Evolutionary conservation across 2,797 vertebrate genomes (phyloP), one percentile per base, ranked within the genome.

Genomic region (Synanceia verrucosa): DNA sequence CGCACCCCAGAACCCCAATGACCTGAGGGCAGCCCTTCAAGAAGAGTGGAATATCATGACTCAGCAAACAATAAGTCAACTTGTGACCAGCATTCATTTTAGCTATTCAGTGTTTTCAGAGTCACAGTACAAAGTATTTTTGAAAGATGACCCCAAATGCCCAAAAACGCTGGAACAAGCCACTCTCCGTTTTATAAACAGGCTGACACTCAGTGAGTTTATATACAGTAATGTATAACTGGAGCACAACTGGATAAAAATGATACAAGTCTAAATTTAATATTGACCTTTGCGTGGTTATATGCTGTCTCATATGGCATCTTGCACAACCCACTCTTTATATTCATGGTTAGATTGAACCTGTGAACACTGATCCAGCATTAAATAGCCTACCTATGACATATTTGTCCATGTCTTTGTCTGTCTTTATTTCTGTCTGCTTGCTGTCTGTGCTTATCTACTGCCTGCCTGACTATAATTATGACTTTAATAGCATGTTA

Each of bases 381-480:
- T 46, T 39, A 57, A 64, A 36, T 34, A 37, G 23, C 36, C 51
- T 12, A 28, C 9, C 18, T 31, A 19, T 59, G 16, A 70, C 50
- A 57, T 56, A 50, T 72, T 16, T 56, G 14, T 12, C 9, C 21
- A 18, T 26, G 8, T 59, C 57, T 61, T n/a, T n/a, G 43, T 52
- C 41, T 34, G 6, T 46, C 47, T 70, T 53, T 18, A 33, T 44
- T 61, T 55, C 43, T 47, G 18, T 29, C 46, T 60, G n/a, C 26
- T 44, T 55, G 26, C 44, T 56, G 29, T 67, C 63, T 65, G 21
- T 57, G 56, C 61, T 44, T 59, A 55, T 53, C 41, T 56, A 23
- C 34, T 55, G 37, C 46, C 51, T 64, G 52, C 39, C 39, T 46
- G n/a, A 43, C 37, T 62, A 43, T 68, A 66, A 73, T 73, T 73